Base-by-base conservation (phyloP, 2,113 vertebrate species). In the Dicerorhinus sumatrensis region DNA sequence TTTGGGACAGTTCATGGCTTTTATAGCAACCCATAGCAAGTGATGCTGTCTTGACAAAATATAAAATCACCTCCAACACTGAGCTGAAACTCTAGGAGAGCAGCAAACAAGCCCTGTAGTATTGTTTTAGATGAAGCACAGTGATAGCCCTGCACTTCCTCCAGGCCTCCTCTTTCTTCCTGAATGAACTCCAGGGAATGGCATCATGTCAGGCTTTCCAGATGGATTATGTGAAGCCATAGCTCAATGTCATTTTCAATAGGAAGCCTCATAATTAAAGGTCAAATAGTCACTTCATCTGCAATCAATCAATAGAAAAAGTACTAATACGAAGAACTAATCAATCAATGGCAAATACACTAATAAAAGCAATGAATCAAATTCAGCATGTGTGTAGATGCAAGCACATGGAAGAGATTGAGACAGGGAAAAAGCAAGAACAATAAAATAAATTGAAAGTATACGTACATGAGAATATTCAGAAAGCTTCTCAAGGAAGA, bases 351-450 rank as follows among this genome's bases (percentile, higher is more conserved):
- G 99, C 99, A 99, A 99, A 99, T 89, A 98, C 99, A 99, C 99
- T 99, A 99, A 99, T 99, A 99, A 99, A 99, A 99, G 99, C 99
- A 99, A 99, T 99, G 99, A 99, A 99, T 99, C 99, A 99, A 99
- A 95, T 99, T 98, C 98, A 73, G 98, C 98, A 60, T 97, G 98
- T 98, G 98, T 98, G 99, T 98, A 98, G 98, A 99, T 98, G 98
- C 91, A 94, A 89, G 98, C 92, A 94, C 98, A 95, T 94, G 84
- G 96, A 96, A 96, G 96, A 96, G 12, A 93, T 18, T 39, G 46
- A 91, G 96, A 89, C 36, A 39, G 60, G 87, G 87, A 31, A 48
- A 58, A 72, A 89, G 86, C 76, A 65, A 42, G 96, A 96, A 98
- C 98, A 98, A 98, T 97, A 98, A 97, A 98, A 98, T 89, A 98